Evolutionary conservation across 2,113 vertebrate genomes (phyloP), one percentile per base, ranked within the genome.

Genomic region (Caloenas nicobarica): DNA sequence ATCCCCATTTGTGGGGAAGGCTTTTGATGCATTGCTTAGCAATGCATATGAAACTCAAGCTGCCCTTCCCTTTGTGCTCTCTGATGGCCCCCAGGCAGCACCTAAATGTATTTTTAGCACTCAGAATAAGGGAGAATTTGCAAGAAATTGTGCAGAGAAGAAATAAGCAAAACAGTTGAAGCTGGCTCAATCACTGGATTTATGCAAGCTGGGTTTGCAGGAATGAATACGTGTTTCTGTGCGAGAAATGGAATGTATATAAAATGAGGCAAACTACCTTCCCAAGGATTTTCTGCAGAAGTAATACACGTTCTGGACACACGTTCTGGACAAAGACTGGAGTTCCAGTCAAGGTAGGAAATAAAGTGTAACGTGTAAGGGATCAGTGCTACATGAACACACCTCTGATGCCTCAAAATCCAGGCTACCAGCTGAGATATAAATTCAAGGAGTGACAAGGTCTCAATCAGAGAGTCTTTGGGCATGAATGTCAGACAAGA

Each of bases 71-170:
- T 81, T 93, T 78, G 40, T 93, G 83, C 77, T 81, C 72, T 70
- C 51, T 34, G 46, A 68, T 68, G 80, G 81, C 92, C 78, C 95
- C 77, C 81, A 81, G 77, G 86, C 93, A 95, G 88, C 77, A 92
- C 80, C 93, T 80, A 90, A 86, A 81, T 79, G 69, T 94, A 95
- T 88, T 95, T 96, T 90, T 90, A 95, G 88, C 83, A 81, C 44
- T 81, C 80, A 12, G 80, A 90, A 70, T 50, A 81, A 53, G 42
- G 57, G 31, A 34, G 61, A 92, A 87, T 57, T 92, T 94, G 66
- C 73, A 95, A 95, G 69, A 90, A 93, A 92, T 88, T 84, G 81
- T 44, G 54, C 44, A 84, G 77, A 81, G 69, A 81, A 84, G 61
- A 79, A 95, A 92, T 90, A 79, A 89, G 84, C 44, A 62, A 79